A percentile compares a stretch with the other conserved stretches of the same genome.
These are phyloP conservation scores for Dysdera silvatica DNA, from an alignment of 1,140 invertebrate species.

Conservation along the genomic window DNA sequence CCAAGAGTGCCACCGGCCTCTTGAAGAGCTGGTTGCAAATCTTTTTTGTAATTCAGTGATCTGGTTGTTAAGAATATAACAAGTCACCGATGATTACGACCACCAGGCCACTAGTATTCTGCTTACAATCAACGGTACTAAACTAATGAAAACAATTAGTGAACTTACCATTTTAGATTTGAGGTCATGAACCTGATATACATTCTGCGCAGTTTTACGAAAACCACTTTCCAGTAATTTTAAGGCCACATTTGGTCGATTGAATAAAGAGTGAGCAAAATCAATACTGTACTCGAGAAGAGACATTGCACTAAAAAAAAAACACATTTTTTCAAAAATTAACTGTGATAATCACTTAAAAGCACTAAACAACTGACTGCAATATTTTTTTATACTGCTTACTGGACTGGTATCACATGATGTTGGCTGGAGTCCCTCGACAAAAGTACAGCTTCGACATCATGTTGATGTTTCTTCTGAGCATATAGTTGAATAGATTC, in stretches of 20 bases:
- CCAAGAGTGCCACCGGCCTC: not conserved
- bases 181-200: conserved; percentile 47
- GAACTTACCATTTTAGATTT: conserved; percentile 35
- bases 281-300: conserved; percentile 53
- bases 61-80: not conserved
- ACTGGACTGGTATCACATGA: too few species aligned
- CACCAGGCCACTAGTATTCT: not conserved
- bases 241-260: conserved; percentile 50
- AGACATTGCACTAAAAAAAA: conserved; percentile 53
- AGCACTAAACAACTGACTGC: too few species aligned
- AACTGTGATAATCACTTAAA: too few species aligned
- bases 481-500: too few species aligned
- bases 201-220: conserved; percentile 51
- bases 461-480: too few species aligned
- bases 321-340: too few species aligned
- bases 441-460: too few species aligned
- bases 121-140: not conserved
- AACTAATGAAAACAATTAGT: not conserved
- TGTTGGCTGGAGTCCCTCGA: too few species aligned
- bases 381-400: too few species aligned
- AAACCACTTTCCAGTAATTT: conserved; percentile 56
- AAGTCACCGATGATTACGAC: not conserved
- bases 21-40: not conserved
- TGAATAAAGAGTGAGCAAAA: conserved; percentile 52
- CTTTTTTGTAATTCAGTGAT: not conserved